phyloP scores from a whole-genome alignment of 2,888 invertebrate genomes.

The Hylaea fasciaria region DNA sequence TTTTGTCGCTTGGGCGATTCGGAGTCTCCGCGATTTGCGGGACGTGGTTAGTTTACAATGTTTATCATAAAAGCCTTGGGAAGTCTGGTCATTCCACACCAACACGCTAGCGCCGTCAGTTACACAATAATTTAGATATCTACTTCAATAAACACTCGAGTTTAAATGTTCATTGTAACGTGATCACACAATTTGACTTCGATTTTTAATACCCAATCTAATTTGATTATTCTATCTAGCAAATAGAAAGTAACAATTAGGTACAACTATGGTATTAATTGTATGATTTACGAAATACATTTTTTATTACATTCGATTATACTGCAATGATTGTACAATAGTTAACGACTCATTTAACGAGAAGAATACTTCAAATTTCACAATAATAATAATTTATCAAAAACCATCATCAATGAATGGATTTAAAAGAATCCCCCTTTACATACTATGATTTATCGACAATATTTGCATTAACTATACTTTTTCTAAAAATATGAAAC shows the following conservation, averaged over 20 bases:
- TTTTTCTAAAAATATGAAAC: constrained; percentile 81
- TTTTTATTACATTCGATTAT: constrained; percentile 72
- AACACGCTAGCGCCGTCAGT: constrained; percentile 35
- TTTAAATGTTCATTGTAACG: constrained; percentile 56
- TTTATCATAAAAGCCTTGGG: constrained; percentile 29
- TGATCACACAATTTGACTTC: constrained; percentile 72
- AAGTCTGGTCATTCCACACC: constrained; percentile 24
- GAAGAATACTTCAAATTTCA: constrained; percentile 75
- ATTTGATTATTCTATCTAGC: constrained; percentile 85
- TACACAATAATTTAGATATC: constrained; percentile 43
- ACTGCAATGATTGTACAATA: constrained; percentile 77
- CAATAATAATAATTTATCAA: constrained; percentile 77
- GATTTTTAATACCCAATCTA: constrained; percentile 77
- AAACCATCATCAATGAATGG: constrained; percentile 63
- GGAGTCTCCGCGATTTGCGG: constrained; percentile 7
- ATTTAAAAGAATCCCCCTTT: constrained; percentile 61
- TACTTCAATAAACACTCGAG: constrained; percentile 51
- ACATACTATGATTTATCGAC: constrained; percentile 63
- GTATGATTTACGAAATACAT: constrained; percentile 66
- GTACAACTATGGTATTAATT: constrained; percentile 76
- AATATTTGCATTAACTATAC: constrained; percentile 72
- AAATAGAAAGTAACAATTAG: constrained; percentile 84
- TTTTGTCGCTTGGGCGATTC: constrained; percentile 10
- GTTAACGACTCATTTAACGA: constrained; percentile 75
- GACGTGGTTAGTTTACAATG: background rate